phyloP scores from a whole-genome alignment of 2,113 vertebrate species.

The sheep (Ovis aries) region DNA sequence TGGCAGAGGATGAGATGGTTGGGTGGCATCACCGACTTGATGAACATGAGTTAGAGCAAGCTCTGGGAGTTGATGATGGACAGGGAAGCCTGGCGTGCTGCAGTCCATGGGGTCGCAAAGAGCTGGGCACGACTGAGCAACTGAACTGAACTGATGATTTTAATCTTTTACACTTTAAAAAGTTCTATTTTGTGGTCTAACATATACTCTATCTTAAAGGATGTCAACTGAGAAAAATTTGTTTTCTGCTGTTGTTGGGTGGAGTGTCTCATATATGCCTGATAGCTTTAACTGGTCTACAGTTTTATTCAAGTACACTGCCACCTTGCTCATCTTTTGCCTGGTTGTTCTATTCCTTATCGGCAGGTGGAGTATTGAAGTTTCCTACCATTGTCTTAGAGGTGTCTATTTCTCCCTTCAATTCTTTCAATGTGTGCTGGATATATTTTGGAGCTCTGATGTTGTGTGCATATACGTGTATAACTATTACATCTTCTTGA shows the following conservation, averaged over 20 bases:
- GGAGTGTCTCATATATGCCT: neutral
- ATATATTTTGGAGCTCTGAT: neutral
- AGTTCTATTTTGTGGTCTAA: neutral
- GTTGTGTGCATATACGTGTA: neutral
- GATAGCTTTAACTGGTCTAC: neutral
- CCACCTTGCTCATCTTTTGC: neutral
- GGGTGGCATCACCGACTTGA: neutral
- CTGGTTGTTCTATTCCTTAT: neutral
- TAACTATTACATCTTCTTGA: neutral
- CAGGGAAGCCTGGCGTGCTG: neutral
- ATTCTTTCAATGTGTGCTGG: neutral
- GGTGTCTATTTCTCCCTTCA: neutral
- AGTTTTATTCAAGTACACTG: neutral
- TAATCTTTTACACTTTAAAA: neutral
- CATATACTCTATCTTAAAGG: neutral
- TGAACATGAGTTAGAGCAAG: neutral
- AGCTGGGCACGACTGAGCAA: neutral
- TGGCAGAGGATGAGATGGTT: neutral
- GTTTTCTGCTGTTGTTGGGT: neutral
- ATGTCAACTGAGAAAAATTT: neutral
- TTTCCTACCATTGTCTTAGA: neutral
- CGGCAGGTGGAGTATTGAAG: neutral
- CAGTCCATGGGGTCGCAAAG: neutral
- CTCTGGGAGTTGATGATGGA: neutral
- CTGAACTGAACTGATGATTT: neutral